Evolutionary conservation across 1,140 invertebrate genomes (phyloP).

Genomic region (Littorina saxatilis): DNA sequence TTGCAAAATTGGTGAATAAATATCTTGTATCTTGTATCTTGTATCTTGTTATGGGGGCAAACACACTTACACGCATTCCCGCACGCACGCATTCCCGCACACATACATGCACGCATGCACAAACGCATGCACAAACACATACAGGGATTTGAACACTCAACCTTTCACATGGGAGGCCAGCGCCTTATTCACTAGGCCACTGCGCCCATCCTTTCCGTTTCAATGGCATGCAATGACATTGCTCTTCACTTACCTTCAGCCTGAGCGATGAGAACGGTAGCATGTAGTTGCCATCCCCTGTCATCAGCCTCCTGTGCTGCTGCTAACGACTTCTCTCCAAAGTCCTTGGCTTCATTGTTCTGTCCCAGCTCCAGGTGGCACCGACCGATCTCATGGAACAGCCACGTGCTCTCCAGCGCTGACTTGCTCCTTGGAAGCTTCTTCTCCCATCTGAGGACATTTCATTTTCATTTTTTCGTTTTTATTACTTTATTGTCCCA

Average conservation of each 20-base stretch:
- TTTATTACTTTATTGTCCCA: too few relatives aligned
- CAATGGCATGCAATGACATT: too few relatives aligned
- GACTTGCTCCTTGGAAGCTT: slow-evolving; percentile 71
- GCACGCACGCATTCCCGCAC: too few relatives aligned
- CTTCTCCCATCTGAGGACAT: slow-evolving; percentile 69
- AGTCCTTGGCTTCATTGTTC: slow-evolving; percentile 69
- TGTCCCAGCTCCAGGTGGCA: slow-evolving; percentile 73
- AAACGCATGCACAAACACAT: not conserved
- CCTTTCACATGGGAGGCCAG: too few relatives aligned
- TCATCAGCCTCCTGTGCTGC: slow-evolving; percentile 71
- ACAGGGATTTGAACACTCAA: not conserved
- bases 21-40: too few relatives aligned
- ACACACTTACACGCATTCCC: too few relatives aligned
- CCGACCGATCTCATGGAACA: slow-evolving; percentile 75
- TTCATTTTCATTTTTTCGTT: too few relatives aligned
- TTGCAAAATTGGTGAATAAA: too few relatives aligned
- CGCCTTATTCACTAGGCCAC: too few relatives aligned
- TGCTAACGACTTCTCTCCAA: slow-evolving; percentile 73
- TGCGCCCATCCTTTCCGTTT: too few relatives aligned
- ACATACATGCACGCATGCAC: too few relatives aligned
- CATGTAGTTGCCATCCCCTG: slow-evolving; percentile 74
- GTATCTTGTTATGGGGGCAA: too few relatives aligned
- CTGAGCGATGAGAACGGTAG: slow-evolving; percentile 73
- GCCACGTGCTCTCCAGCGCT: slow-evolving; percentile 73
- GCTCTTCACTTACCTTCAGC: slow-evolving; percentile 64